Evolutionary conservation across 2,888 invertebrate genomes (phyloP), one percentile per base, ranked within the genome.

Genomic region (Orchesella flavescens): DNA sequence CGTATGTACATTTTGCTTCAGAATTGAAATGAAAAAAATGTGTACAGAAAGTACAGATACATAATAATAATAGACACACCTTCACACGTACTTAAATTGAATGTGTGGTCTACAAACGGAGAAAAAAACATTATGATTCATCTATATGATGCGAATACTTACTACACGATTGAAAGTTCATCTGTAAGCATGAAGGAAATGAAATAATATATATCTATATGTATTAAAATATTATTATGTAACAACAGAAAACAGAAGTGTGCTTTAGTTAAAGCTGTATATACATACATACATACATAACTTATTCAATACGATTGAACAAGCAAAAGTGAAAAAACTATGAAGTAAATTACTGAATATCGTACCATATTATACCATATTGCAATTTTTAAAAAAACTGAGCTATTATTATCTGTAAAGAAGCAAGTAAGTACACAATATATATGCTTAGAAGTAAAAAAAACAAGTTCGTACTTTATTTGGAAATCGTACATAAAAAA

Each of bases 331-430:
- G 43, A 2, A 44, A 21, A 57, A 21, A 73, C 15, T 34, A 72
- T 57, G 49, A 43, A 43, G 46, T 23, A 19, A 21, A 53, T 49
- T 10, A 72, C 24, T 72, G n/a, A 46, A n/a, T n/a, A n/a, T n/a
- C n/a, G n/a, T n/a, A n/a, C n/a, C n/a, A n/a, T 72, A 23, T 19
- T 34, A 24, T 2, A 34, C 15, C 10, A 9, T 72, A 34, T n/a
- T 19, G 55, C 72, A 57, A 72, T 21, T 72, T 72, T 73, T 73
- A 61, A 73, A 53, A n/a, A 73, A 65, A 59, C 61, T 73, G 73
- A 73, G 73, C 73, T 73, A 73, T 73, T 73, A 73, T 73, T 61
- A 61, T 17, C 24, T 63, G 46, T 15, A 23, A 46, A 46, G 55
- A 23, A 43, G 21, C 59, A 24, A 34, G 34, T 24, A 10, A 65